These are phyloP conservation scores for Andrena praecox DNA, from an alignment of 2,888 invertebrate genomes.

Conservation along the genomic window DNA sequence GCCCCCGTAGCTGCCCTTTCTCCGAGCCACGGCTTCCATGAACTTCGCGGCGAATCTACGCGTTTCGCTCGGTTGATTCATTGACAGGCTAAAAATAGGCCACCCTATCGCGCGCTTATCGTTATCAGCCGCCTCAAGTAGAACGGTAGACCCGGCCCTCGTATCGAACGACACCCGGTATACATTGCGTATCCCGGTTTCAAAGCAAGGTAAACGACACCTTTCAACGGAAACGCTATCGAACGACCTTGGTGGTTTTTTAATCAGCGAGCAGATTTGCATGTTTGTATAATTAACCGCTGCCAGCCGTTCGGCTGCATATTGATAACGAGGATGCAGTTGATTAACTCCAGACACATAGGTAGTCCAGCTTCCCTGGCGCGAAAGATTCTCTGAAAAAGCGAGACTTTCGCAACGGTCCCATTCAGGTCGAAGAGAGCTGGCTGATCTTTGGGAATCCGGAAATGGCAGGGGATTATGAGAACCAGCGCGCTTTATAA, in stretches of 20 bases:
- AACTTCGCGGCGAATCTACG: constrained; percentile 22
- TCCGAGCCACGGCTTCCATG: not conserved
- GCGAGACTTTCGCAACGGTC: constrained; percentile 29
- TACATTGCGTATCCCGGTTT: constrained; percentile 52
- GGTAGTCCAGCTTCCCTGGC: not conserved
- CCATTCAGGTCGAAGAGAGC: constrained; percentile 31
- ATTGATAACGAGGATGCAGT: not conserved
- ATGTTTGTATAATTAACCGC: not conserved
- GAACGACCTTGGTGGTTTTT: constrained; percentile 44
- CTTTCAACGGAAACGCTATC: constrained; percentile 68
- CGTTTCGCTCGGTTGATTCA: constrained; percentile 22
- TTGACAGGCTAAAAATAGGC: constrained; percentile 65
- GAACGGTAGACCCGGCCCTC: constrained; percentile 8
- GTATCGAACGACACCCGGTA: constrained; percentile 50
- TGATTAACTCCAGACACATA: not conserved
- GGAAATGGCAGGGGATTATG: constrained; percentile 62
- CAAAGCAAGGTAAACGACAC: constrained; percentile 71
- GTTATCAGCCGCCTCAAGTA: constrained; percentile 56
- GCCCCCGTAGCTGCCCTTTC: not conserved
- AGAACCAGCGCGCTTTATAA: constrained; percentile 55
- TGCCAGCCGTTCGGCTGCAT: not conserved
- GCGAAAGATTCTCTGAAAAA: constrained; percentile 25
- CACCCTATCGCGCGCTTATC: constrained; percentile 67
- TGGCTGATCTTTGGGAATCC: constrained; percentile 43
- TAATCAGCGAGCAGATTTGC: constrained; percentile 40